Percentiles rank a stretch among this genome's conserved stretches.
Conservation (phyloP, 2,888 invertebrate genomes). For the Andrena trimmerana region DNA sequence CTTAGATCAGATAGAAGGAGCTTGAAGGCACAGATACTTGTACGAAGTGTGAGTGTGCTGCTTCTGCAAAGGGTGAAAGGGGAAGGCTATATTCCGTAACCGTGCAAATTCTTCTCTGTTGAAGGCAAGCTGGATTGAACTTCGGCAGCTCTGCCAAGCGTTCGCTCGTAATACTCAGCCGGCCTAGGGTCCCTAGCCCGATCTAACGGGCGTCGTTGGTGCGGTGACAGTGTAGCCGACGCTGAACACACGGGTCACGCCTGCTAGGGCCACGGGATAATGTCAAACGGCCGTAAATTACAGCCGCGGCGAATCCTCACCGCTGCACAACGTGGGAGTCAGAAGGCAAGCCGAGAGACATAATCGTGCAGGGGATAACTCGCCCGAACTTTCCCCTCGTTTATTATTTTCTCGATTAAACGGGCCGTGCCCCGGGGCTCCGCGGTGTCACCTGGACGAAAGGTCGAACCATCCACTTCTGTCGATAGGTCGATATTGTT, state of each 20-base stretch:
- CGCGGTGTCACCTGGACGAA: slow-evolving; percentile 52
- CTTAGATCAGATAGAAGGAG: too few relatives aligned
- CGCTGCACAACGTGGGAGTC: slow-evolving; percentile 80
- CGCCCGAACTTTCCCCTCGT: slow-evolving; percentile 76
- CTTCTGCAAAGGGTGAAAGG: too few relatives aligned
- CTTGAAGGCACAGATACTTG: too few relatives aligned
- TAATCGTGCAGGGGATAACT: slow-evolving; percentile 68
- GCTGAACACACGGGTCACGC: slow-evolving; percentile 77
- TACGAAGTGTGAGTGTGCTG: too few relatives aligned
- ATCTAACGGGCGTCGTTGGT: slow-evolving; percentile 60
- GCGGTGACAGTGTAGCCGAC: slow-evolving; percentile 59
- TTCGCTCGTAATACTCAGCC: slow-evolving; percentile 25
- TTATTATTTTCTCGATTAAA: slow-evolving; percentile 77
- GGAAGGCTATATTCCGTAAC: background rate
- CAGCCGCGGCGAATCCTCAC: slow-evolving; percentile 72
- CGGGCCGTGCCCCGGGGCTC: slow-evolving; percentile 44
- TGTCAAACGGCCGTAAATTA: slow-evolving; percentile 82
- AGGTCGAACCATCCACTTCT: slow-evolving; percentile 47
- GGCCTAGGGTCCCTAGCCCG: slow-evolving; percentile 39
- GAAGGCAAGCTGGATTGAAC: slow-evolving; percentile 18
- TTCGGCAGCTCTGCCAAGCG: slow-evolving; percentile 11
- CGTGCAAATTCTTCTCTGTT: background rate
- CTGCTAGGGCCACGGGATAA: slow-evolving; percentile 78
- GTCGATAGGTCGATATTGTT: slow-evolving; percentile 55
- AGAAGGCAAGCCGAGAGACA: slow-evolving; percentile 60